A percentile compares a stretch with the other conserved stretches of the same genome.
Conservation (phyloP, 2,888 invertebrate species). For the Ceramica pisi region DNA sequence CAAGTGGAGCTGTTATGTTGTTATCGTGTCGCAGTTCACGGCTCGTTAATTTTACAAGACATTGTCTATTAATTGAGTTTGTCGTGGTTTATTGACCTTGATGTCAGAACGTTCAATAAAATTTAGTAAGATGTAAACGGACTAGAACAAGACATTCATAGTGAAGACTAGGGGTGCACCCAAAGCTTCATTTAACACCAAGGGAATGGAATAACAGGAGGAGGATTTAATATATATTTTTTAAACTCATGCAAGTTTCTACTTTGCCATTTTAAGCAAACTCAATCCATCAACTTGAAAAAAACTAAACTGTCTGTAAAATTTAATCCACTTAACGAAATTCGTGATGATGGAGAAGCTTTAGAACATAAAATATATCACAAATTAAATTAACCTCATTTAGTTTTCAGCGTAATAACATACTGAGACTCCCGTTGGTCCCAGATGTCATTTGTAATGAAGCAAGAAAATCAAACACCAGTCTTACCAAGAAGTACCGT, state of each 20-base stretch:
- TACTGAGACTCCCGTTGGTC: too few species aligned
- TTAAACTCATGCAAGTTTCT: background rate
- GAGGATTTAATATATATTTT: too few species aligned
- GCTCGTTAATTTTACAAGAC: slow-evolving; percentile 10
- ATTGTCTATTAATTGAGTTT: slow-evolving; percentile 6
- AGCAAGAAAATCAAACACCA: too few species aligned
- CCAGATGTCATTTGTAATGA: too few species aligned
- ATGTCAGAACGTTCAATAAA: too few species aligned
- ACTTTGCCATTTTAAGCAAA: background rate
- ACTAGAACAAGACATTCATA: background rate
- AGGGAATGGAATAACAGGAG: too few species aligned
- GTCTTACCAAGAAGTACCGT: too few species aligned
- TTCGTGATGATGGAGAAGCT: background rate
- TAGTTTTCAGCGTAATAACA: background rate
- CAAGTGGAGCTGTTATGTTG: slow-evolving; percentile 11
- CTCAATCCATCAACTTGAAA: slow-evolving; percentile 3
- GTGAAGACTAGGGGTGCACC: too few species aligned
- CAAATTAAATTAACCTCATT: background rate
- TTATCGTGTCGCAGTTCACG: background rate
- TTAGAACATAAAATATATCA: background rate
- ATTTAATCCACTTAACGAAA: background rate
- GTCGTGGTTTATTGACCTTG: background rate
- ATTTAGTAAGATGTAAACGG: too few species aligned
- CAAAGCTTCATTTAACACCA: too few species aligned
- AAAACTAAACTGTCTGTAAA: background rate